Base-by-base conservation (phyloP, 2,888 invertebrate genomes). In the Perithous albicinctus region DNA sequence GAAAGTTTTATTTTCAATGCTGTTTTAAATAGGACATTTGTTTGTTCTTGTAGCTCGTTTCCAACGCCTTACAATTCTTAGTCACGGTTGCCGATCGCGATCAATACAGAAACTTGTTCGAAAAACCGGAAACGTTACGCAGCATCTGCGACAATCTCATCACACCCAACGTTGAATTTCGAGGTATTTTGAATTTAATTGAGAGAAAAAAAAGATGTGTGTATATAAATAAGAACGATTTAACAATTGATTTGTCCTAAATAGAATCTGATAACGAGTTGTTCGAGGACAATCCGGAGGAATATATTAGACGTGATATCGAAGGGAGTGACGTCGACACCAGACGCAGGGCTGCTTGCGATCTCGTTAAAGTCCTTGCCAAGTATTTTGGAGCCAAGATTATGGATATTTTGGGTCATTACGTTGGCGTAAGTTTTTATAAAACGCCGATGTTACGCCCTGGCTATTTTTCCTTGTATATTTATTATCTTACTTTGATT, bases 271-370 rank as follows among this genome's bases (percentile, higher is more conserved):
- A 99, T 93, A 97, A 98, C 93, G 99, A 99, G 92, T 92, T 99
- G 56, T 99, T 99, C 93, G 98, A 99, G 92, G 99, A 99, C 91
- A 99, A 99, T 91, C 98, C 99, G 0, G 99, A 99, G 90, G 99
- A 99, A 93, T 99, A 98, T 91, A 98, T 98, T 82, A 94, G 98
- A 2, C 94, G 98, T 35, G 99, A 99, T 93, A 98, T 99, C 84
- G 99, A 99, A 94, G 99, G 99, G 5, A 98, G 99, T 7, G 99
- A 99, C 93, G 97, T 99, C 82, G 99, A 99, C 92, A 99, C 99
- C 0, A 94, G 99, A 67, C 95, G 99, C 26, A 94, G 99, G 84
- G 98, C 99, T 26, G 99, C 99, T 59, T 99, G 99, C 93, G 99
- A 99, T 94, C 95, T 99, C 73, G 99, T 99, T 23, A 97, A 97